phyloP scores from a whole-genome alignment of 2,113 vertebrate genomes.

The Puffinus mauretanicus region DNA sequence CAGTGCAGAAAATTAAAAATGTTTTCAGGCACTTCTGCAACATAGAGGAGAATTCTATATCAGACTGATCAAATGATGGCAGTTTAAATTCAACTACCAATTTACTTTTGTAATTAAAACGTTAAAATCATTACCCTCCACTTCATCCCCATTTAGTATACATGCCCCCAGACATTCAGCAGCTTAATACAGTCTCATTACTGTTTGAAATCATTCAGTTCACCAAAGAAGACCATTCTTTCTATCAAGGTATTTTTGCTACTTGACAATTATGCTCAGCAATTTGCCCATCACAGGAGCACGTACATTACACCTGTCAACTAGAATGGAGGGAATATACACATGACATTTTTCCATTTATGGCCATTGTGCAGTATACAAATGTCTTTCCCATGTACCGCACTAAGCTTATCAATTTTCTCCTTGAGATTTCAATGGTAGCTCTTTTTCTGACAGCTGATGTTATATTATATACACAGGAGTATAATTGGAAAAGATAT shows the following conservation, averaged over 20 bases:
- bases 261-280: not conserved
- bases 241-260: not conserved
- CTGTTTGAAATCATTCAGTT: not conserved
- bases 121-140: not conserved
- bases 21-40: not conserved
- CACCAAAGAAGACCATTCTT: not conserved
- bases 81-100: not conserved
- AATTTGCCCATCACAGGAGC: not conserved
- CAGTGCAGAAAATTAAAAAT: not conserved
- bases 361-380: not conserved
- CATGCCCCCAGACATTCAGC: not conserved
- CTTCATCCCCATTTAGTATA: not conserved
- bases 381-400: not conserved
- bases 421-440: slow-evolving; percentile 14
- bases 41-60: not conserved
- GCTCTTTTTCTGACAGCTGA: slow-evolving; percentile 52
- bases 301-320: not conserved
- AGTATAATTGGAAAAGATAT: slow-evolving; percentile 86
- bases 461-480: slow-evolving; percentile 73
- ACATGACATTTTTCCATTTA: not conserved
- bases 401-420: not conserved
- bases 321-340: not conserved
- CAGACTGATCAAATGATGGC: not conserved
- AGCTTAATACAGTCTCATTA: not conserved
- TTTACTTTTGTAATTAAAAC: not conserved